Evolutionary conservation across 2,113 vertebrate species (phyloP), one percentile per base, ranked within the genome.

Genomic region (Malaclemys terrapin): DNA sequence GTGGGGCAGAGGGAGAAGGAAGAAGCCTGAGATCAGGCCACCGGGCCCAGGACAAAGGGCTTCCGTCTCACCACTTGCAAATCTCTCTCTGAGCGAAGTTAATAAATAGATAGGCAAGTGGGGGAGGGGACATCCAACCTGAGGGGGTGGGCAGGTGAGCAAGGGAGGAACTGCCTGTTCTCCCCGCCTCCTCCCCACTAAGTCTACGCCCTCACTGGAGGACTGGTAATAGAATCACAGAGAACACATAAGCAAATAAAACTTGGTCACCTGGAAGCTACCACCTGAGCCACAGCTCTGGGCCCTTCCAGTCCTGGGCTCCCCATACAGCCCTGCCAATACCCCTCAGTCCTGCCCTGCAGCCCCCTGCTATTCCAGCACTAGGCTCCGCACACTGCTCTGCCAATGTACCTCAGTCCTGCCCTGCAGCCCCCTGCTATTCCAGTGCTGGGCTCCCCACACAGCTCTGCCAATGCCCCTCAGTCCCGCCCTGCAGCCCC

Each of bases 61-160:
- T 95, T 95, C 53, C 88, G 95, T 94, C 85, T 90, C 89, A 94
- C 88, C 79, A 93, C 84, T 95, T 83, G 94, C 92, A 93, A 97
- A 96, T 62, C 89, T 91, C 95, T 97, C 96, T 94, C 97, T 90
- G 94, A 88, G 92, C 50, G 79, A 1, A 92, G 97, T 84, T 97
- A 97, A 97, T 97, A 89, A 97, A 87, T 97, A 95, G 93, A 91
- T 72, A 85, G 47, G 84, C 82, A 83, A 88, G 89, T 90, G 93
- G 12, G 53, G 42, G 89, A 31, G 47, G 82, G 75, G 65, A 59
- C 24, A 83, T 38, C 13, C 31, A 65, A 76, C 50, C 79, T 59
- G 87, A 79, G 75, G 14, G 56, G 62, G 95, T 53, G 92, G 52
- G 90, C 85, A 81, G 87, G 87, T 79, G 78, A 88, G 76, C 81